Evolutionary conservation across 2,888 invertebrate species (phyloP), one percentile per base, ranked within the genome.

Genomic region (Amphiduros pacificus): DNA sequence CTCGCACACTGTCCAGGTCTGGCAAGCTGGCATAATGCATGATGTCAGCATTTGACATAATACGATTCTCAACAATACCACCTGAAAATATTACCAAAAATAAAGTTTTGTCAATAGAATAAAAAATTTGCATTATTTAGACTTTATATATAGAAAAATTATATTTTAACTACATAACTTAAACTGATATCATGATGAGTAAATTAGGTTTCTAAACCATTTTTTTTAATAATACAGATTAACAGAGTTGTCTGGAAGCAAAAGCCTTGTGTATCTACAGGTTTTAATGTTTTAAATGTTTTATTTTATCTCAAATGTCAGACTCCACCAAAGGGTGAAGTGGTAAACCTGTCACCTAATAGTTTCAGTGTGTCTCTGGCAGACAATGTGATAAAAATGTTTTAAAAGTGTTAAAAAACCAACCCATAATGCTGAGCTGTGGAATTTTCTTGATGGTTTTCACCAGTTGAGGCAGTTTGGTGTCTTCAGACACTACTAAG

Each of bases 1-100:
- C 61, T 22, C 55, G 49, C 14, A 62, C 26, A 20, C 31, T 32
- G 50, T 67, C 62, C 27, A 60, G 26, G 5, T 49, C 36, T n/a
- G 60, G 60, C 1, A 67, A 60, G 1, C 26, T 48, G 1, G 62
- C 64, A 14, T 54, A 62, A 17, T 61, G 54, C 32, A 52, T 31
- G 28, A 67, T 17, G 41, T 61, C 64, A 4, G 58, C 60, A 14
- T 50, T 59, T 3, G 60, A 62, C 44, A 67, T 28, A n/a, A 67
- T 51, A 24, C 44, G 55, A 31, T 64, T 48, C 9, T 60, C 67
- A 5, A 64, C 48, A 26, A 61, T 54, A 26, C 67, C 67, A 32
- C 66, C 66, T 66, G 51, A 20, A 50, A 31, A 9, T 11, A 36
- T 14, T 14, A 36, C 17, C 9, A 36, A 17, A 14, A 17, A 14